Evolutionary conservation across 2,888 invertebrate species (phyloP), one percentile per base, ranked within the genome.

Genomic region (Epinotia brunnichana): DNA sequence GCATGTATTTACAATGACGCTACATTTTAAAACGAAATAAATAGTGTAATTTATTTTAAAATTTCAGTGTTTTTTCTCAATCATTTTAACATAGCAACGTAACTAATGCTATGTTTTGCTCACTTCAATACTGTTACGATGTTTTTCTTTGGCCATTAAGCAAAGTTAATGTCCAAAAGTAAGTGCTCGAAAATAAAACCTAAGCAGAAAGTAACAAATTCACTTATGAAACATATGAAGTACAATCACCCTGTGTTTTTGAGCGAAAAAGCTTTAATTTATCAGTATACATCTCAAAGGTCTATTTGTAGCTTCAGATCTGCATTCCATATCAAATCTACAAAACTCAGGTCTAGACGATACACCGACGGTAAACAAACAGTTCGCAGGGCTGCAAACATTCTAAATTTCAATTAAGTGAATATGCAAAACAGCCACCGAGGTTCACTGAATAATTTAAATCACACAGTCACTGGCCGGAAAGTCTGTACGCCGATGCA

Each of bases 401-500:
- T 19, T 48, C 48, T 19, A 48, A 59, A 59, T 68, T 59, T 59
- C 67, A 68, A 68, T 68, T 39, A 35, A 57, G 59, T 48, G 19
- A 59, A 68, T 68, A 48, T 59, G 67, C 48, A 24, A 57, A 44
- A 59, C 59, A 68, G 57, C 67, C 54, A 56, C 48, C 48, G 67
- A 64, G 56, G 63, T 59, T 70, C 67, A 68, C 72, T 51, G 60
- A 60, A 61, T 71, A 29, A 67, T 67, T 56, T 29, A 56, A 39
- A 51, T 63, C 59, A 70, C 70, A 67, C 35, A 29, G 53, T 67
- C 54, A 54, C 61, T 35, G 62, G 29, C 48, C 24, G 67, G 61
- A 57, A 48, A 62, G 60, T 61, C 35, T 62, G 44, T 19, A 41
- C 48, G 19, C 44, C 53, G 67, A 67, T 35, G 67, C 48, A 72